phyloP scores from a whole-genome alignment of 2,888 invertebrate species.

The Trachelus troglodyta region DNA sequence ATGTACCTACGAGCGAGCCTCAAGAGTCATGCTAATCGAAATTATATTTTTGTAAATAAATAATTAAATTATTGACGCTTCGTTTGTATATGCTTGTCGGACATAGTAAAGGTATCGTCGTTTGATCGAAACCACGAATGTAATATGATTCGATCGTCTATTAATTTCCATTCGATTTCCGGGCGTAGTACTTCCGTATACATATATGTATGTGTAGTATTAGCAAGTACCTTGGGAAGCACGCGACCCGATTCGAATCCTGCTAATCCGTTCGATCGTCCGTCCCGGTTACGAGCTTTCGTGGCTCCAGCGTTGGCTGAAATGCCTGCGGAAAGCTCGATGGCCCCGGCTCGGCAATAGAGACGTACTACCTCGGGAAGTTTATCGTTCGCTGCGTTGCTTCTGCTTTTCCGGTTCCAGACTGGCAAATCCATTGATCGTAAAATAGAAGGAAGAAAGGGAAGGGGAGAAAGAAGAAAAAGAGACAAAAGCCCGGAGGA shows the following conservation, averaged over 20 bases:
- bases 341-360: neutral
- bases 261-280: neutral
- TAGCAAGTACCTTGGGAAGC: neutral
- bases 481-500: neutral
- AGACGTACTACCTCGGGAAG: neutral
- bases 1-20: neutral
- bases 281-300: neutral
- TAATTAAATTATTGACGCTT: too few species aligned
- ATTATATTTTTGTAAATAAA: too few species aligned
- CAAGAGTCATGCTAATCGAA: too few species aligned
- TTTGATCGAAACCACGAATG: neutral
- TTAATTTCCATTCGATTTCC: neutral
- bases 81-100: neutral
- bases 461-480: too few species aligned
- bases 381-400: neutral
- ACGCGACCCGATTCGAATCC: neutral
- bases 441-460: neutral
- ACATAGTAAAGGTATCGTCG: neutral
- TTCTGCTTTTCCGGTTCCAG: neutral
- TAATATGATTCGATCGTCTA: neutral
- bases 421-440: neutral
- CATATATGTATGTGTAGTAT: neutral
- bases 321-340: neutral
- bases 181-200: neutral
- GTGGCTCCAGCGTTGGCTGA: neutral